Evolutionary conservation across 1,140 invertebrate genomes (phyloP).

Genomic region (Proales similis): DNA sequence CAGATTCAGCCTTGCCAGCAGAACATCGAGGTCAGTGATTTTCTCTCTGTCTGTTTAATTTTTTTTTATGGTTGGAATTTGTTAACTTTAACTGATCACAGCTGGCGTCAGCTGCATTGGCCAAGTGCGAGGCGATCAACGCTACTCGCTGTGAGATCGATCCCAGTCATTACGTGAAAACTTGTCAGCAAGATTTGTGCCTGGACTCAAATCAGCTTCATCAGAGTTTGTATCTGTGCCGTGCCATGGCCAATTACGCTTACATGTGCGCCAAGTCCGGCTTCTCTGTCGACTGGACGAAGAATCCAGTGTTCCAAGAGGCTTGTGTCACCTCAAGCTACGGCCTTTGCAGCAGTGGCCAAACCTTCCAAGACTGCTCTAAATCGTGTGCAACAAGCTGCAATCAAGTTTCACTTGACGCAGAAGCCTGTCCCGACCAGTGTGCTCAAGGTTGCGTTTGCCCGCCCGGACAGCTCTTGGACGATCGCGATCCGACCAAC

Average conservation of each 20-base stretch:
- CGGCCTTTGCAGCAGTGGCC: slow-evolving; percentile 22
- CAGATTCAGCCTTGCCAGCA: slow-evolving; percentile 60
- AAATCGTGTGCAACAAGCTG: slow-evolving; percentile 4
- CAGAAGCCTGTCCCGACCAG: too few relatives aligned
- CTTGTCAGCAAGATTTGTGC: slow-evolving; percentile 69
- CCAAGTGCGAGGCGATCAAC: too few relatives aligned
- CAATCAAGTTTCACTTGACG: too few relatives aligned
- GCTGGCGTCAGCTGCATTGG: too few relatives aligned
- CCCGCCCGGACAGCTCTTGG: slow-evolving; percentile 7
- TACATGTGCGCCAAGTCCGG: slow-evolving; percentile 67
- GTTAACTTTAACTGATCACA: too few relatives aligned
- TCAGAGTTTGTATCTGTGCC: slow-evolving; percentile 63
- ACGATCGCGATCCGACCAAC: not conserved
- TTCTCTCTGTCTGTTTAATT: too few relatives aligned
- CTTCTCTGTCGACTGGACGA: slow-evolving; percentile 66
- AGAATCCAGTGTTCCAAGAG: slow-evolving; percentile 55
- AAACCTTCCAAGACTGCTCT: slow-evolving; percentile 19
- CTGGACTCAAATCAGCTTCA: slow-evolving; percentile 20
- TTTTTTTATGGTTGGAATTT: too few relatives aligned
- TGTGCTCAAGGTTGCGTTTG: slow-evolving; percentile 36
- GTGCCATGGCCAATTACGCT: slow-evolving; percentile 69
- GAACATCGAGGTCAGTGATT: slow-evolving; percentile 63
- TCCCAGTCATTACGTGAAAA: slow-evolving; percentile 70
- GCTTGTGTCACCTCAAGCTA: slow-evolving; percentile 26
- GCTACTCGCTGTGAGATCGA: too few relatives aligned